phyloP scores from a whole-genome alignment of 2,797 vertebrate species.

The Pangasius krempfi region DNA sequence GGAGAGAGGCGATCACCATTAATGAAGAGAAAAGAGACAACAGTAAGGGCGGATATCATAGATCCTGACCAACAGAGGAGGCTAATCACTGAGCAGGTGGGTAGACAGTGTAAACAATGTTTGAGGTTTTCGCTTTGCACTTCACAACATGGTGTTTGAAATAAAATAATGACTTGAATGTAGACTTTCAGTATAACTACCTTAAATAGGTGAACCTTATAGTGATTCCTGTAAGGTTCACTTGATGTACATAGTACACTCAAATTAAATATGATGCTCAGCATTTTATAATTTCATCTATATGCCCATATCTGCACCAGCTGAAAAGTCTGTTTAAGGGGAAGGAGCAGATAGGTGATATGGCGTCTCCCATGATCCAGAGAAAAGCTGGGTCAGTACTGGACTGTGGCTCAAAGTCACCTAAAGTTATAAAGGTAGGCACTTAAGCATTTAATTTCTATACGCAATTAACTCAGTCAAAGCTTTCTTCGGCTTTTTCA shows the following conservation, averaged over 20 bases:
- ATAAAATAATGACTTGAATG: not conserved
- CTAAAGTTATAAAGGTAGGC: constrained; percentile 64
- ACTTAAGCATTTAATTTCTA: not conserved
- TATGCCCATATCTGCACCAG: constrained; percentile 56
- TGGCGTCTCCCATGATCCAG: constrained; percentile 52
- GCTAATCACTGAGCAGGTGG: constrained; percentile 79
- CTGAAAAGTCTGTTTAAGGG: constrained; percentile 79
- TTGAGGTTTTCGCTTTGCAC: not conserved
- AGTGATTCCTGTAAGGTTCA: not conserved
- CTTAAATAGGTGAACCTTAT: not conserved
- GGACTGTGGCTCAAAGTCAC: constrained; percentile 57
- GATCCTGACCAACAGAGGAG: constrained; percentile 72
- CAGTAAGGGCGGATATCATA: constrained; percentile 35
- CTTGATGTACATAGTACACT: not conserved
- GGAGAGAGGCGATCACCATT: constrained; percentile 44
- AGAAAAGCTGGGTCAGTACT: constrained; percentile 56
- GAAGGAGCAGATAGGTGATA: constrained; percentile 61
- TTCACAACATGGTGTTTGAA: not conserved
- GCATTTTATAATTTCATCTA: not conserved
- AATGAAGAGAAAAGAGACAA: constrained; percentile 57
- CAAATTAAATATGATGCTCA: not conserved
- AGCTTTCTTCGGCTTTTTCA: not conserved
- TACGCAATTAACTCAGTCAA: not conserved
- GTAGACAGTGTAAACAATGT: not conserved
- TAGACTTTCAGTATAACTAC: not conserved